These are phyloP conservation scores for Nasonia longicornis DNA, from an alignment of 1,140 invertebrate species.

Conservation along the genomic window DNA sequence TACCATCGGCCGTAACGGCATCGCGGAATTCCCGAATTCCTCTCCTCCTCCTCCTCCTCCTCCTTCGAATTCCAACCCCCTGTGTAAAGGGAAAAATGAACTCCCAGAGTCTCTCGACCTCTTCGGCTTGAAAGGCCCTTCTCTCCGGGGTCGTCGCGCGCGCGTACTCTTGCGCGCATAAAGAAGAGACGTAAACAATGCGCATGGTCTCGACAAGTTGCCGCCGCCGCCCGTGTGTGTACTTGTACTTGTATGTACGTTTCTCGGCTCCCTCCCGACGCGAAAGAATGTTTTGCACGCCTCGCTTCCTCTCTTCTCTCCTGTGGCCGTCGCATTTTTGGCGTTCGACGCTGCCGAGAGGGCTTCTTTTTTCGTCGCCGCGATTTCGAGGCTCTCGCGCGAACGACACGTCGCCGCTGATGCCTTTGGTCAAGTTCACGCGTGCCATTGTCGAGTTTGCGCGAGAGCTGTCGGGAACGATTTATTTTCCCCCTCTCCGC, in stretches of 20 bases:
- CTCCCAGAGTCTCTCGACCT: not conserved
- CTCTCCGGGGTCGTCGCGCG: not conserved
- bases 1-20: no score
- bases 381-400: not conserved
- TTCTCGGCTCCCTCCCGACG: not conserved
- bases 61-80: no score
- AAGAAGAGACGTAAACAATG: slow-evolving; percentile 10
- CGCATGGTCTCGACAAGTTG: slow-evolving; percentile 5
- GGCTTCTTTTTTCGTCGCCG: not conserved
- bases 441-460: not conserved
- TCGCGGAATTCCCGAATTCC: no score
- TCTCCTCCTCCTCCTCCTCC: no score
- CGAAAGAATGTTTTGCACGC: slow-evolving; percentile 13
- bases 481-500: no score
- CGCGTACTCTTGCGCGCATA: not conserved
- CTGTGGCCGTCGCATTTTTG: slow-evolving; percentile 21
- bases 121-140: not conserved
- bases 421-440: slow-evolving; percentile 10
- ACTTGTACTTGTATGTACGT: not conserved
- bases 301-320: slow-evolving; percentile 1
- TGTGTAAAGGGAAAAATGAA: not conserved
- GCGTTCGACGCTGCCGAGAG: not conserved
- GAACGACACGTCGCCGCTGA: not conserved
- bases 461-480: no score
- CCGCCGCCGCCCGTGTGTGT: not conserved